These are phyloP conservation scores for Axinella damicornis DNA, from an alignment of 37 sponge, comb jelly and placozoan genomes.

Conservation along the genomic window DNA sequence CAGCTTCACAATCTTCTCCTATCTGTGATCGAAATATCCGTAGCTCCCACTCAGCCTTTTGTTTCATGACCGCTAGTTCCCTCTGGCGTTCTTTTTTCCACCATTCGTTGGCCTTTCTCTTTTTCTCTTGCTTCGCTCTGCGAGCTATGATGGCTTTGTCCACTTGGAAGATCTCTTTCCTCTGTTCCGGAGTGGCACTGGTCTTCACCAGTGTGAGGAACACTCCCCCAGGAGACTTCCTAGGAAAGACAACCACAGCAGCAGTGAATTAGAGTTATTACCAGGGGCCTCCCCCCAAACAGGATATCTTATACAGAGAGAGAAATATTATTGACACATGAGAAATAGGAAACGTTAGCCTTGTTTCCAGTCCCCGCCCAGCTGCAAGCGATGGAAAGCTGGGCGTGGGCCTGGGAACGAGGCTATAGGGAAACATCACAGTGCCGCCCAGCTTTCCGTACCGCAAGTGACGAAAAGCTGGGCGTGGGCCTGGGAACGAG, in stretches of 20 bases:
- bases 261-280: no score
- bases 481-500: no score
- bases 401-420: no score
- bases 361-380: no score
- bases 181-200: slow-evolving; percentile 19
- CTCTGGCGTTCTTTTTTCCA: slow-evolving; percentile 4
- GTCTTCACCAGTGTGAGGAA: slow-evolving; percentile 58
- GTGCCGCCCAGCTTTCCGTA: no score
- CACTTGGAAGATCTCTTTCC: slow-evolving; percentile 28
- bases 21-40: not conserved
- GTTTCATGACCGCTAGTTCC: not conserved
- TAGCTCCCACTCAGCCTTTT: slow-evolving; percentile 2
- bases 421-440: no score
- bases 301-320: no score
- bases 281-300: no score
- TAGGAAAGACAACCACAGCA: not conserved
- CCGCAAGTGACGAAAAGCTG: no score
- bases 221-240: slow-evolving; percentile 64
- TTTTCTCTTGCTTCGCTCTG: not conserved
- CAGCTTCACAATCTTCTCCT: not conserved
- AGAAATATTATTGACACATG: no score
- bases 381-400: no score
- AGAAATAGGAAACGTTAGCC: no score
- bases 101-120: slow-evolving; percentile 1
- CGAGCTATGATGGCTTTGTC: slow-evolving; percentile 2